Evolutionary conservation across 2,888 invertebrate genomes (phyloP).

Genomic region (Cataglyphis livida): DNA sequence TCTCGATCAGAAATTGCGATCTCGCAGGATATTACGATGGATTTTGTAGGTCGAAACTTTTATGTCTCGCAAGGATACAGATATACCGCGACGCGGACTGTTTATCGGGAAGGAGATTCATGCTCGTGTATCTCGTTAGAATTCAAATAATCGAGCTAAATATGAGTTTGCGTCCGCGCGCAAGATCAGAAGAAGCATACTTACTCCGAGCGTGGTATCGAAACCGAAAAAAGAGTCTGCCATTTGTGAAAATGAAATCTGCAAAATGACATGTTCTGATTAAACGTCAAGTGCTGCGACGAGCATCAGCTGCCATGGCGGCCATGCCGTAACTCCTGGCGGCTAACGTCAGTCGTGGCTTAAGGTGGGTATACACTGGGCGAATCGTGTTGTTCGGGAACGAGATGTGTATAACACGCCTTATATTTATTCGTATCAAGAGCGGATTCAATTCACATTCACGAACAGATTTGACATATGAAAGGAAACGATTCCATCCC

Average conservation of each 20-base stretch:
- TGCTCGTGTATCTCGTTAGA: slow-evolving; percentile 25
- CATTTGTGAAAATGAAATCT: slow-evolving; percentile 87
- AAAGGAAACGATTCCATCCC: neutral
- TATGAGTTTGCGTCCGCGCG: neutral
- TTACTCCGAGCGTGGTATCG: slow-evolving; percentile 92
- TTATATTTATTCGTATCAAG: neutral
- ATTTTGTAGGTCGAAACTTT: neutral
- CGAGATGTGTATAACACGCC: neutral
- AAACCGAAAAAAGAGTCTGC: slow-evolving; percentile 96
- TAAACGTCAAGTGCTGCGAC: slow-evolving; percentile 84
- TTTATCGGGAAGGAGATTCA: slow-evolving; percentile 58
- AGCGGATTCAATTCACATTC: neutral
- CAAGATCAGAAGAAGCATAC: slow-evolving; percentile 80
- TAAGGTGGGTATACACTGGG: neutral
- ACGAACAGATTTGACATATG: neutral
- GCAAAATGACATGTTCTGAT: slow-evolving; percentile 85
- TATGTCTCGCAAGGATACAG: neutral
- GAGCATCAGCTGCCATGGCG: slow-evolving; percentile 85
- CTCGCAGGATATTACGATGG: neutral
- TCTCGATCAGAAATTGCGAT: neutral
- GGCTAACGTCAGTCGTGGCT: slow-evolving; percentile 18
- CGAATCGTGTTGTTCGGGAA: neutral
- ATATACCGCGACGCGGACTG: slow-evolving; percentile 74
- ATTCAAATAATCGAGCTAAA: neutral
- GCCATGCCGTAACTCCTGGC: slow-evolving; percentile 55